Evolutionary conservation across 2,113 vertebrate species (phyloP).

Genomic region (Uropsilus gracilis): DNA sequence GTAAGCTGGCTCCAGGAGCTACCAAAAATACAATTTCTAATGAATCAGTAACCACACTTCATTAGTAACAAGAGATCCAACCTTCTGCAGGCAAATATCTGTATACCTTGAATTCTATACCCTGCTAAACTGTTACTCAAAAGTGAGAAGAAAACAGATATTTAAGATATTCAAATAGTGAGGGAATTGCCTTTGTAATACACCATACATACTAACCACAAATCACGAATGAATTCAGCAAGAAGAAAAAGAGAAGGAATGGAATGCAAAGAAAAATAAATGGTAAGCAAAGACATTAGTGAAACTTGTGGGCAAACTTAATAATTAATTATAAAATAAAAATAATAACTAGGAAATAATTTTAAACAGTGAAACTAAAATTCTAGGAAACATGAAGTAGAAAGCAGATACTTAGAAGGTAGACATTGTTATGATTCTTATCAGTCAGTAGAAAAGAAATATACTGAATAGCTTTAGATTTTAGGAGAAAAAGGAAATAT

Average conservation of each 20-base stretch:
- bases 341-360: background rate
- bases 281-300: background rate
- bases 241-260: background rate
- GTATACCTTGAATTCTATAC: conserved; percentile 7
- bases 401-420: background rate
- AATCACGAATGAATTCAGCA: background rate
- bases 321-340: conserved; percentile 5
- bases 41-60: background rate
- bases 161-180: background rate
- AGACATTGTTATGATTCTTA: background rate
- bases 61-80: background rate
- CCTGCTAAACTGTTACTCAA: conserved; percentile 22
- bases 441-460: background rate
- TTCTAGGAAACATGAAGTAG: conserved; percentile 39
- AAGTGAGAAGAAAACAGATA: background rate
- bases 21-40: background rate
- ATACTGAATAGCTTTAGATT: background rate
- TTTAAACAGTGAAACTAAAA: background rate
- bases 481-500: conserved; percentile 22
- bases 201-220: background rate
- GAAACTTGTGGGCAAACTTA: background rate
- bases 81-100: background rate
- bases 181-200: background rate
- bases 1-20: background rate
- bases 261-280: background rate